Conservation (phyloP, 2,797 vertebrate genomes). For the Uromys caudimaculatus region DNA sequence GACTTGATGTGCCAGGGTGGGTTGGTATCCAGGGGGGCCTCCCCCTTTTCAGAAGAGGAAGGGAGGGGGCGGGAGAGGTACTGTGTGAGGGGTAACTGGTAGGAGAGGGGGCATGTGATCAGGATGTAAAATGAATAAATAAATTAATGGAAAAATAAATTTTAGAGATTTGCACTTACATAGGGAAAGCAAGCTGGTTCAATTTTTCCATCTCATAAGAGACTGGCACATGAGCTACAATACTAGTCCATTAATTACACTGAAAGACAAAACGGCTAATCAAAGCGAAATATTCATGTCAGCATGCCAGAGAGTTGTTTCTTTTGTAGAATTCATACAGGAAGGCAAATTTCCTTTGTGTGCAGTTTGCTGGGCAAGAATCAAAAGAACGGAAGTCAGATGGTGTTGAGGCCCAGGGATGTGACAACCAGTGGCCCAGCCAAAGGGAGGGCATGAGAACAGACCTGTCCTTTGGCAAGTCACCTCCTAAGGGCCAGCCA, state of each 20-base stretch:
- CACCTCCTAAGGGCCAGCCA: background rate
- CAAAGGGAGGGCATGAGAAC: background rate
- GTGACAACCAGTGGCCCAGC: background rate
- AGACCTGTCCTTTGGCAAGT: background rate
- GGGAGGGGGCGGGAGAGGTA: too few species aligned
- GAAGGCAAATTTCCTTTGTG: conserved; percentile 30
- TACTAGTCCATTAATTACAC: conserved; percentile 60
- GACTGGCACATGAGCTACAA: conserved; percentile 42
- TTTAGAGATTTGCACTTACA: conserved; percentile 15
- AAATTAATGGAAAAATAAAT: background rate
- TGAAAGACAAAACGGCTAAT: conserved; percentile 65
- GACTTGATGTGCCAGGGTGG: background rate
- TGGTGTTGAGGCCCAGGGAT: background rate
- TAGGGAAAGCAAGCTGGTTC: conserved; percentile 11
- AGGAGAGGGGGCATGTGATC: background rate
- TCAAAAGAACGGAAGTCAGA: background rate
- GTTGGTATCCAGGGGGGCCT: background rate
- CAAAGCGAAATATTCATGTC: conserved; percentile 49
- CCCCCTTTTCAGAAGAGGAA: background rate
- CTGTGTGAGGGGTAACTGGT: background rate
- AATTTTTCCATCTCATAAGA: conserved; percentile 64
- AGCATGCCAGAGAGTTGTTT: conserved; percentile 50
- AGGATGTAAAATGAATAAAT: background rate
- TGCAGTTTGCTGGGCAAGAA: background rate
- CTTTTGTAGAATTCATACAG: background rate